These are phyloP conservation scores for Ormia ochracea DNA, from an alignment of 2,888 invertebrate species.

Conservation along the genomic window DNA sequence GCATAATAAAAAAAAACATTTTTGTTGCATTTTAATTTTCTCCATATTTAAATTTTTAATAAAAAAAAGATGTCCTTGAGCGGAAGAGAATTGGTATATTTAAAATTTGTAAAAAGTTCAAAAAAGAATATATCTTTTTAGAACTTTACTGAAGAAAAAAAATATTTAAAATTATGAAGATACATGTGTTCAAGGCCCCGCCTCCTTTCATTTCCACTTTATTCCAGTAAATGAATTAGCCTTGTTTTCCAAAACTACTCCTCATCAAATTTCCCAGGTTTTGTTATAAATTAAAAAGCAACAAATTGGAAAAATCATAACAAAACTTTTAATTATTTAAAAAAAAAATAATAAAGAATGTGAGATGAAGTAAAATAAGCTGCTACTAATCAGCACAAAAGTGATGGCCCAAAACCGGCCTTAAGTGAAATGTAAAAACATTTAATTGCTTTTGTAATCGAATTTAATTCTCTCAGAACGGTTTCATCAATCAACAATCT, in stretches of 20 bases:
- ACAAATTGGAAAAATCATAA: not conserved
- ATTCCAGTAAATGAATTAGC: not conserved
- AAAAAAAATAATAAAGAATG: too few relatives aligned
- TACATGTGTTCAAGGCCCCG: too few relatives aligned
- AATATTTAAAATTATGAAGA: too few relatives aligned
- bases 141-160: too few relatives aligned
- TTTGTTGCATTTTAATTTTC: too few relatives aligned
- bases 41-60: too few relatives aligned
- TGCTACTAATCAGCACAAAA: not conserved
- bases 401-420: not conserved
- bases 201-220: conserved; percentile 23
- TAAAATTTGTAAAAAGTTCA: too few relatives aligned
- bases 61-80: too few relatives aligned
- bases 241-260: not conserved
- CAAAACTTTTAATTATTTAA: conserved; percentile 2
- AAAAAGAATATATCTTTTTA: too few relatives aligned
- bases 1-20: too few relatives aligned
- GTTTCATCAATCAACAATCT: conserved; percentile 17
- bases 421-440: not conserved
- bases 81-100: too few relatives aligned
- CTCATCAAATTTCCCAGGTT: not conserved
- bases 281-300: not conserved
- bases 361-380: not conserved
- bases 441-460: not conserved
- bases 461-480: conserved; percentile 39